phyloP scores from a whole-genome alignment of 2,113 vertebrate genomes.

The Lates calcarifer region DNA sequence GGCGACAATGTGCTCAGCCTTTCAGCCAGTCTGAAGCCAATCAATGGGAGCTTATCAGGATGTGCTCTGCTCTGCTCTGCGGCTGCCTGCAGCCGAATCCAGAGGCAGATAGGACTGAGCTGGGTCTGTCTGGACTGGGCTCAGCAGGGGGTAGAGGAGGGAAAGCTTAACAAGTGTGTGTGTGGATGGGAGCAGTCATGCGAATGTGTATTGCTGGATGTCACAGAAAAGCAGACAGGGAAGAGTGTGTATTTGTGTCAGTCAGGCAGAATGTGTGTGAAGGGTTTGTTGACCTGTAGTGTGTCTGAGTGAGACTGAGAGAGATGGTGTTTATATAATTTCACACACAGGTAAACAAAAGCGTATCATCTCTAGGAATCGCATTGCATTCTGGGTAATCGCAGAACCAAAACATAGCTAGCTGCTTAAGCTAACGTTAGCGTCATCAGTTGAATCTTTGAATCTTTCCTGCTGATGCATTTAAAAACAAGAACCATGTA shows the following conservation, averaged over 20 bases:
- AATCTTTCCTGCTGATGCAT: too few relatives aligned
- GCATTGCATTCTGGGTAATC: too few relatives aligned
- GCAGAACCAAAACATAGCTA: too few relatives aligned
- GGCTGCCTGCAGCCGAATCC: slow-evolving; percentile 61
- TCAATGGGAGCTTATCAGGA: slow-evolving; percentile 77
- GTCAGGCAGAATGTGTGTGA: slow-evolving; percentile 25
- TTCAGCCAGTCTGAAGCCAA: slow-evolving; percentile 72
- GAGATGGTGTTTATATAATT: slow-evolving; percentile 19
- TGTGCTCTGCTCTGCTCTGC: slow-evolving; percentile 56
- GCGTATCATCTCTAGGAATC: too few relatives aligned
- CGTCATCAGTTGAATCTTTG: neutral
- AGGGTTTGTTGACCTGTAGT: slow-evolving; percentile 2
- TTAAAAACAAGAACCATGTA: too few relatives aligned
- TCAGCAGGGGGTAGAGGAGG: slow-evolving; percentile 58
- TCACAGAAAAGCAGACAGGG: slow-evolving; percentile 20
- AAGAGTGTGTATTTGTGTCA: slow-evolving; percentile 25
- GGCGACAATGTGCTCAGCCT: slow-evolving; percentile 65
- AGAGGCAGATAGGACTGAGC: slow-evolving; percentile 67
- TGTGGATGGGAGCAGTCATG: slow-evolving; percentile 24
- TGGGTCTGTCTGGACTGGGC: slow-evolving; percentile 58
- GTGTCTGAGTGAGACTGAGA: neutral
- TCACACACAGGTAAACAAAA: too few relatives aligned
- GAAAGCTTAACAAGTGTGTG: slow-evolving; percentile 61
- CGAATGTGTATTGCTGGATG: slow-evolving; percentile 22
- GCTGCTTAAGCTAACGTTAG: neutral